Base-by-base conservation (phyloP, 2,888 invertebrate species). In the Calliopum simillimum region DNA sequence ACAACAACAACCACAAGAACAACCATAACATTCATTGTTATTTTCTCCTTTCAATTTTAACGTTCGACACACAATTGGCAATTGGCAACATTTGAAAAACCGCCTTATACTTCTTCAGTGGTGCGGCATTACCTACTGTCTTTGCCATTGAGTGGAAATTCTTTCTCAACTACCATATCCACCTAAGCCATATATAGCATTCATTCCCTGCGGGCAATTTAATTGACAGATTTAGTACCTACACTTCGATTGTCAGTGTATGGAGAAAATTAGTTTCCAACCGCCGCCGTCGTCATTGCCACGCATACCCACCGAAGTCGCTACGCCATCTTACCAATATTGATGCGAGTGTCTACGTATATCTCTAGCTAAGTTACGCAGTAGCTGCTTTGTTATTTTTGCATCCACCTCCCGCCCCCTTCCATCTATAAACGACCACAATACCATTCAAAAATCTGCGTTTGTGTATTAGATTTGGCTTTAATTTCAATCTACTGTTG, bases 181-280 rank as follows among this genome's bases (percentile, higher is more conserved):
- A n/a, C 21, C 21, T 33, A 58, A 58, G 16, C 23, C 46, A 13
- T 49, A 43, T 55, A 49, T 49, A 53, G 58, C 58, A 72, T 76
- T 77, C 76, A 76, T 78, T 80, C 79, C 81, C 81, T 81, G 82
- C 77, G 81, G 84, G 80, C 82, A 81, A 82, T 83, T 83, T 82
- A 83, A 82, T 83, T 82, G 84, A 81, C 81, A 84, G 81, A 81
- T 84, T 84, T 84, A 84, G 79, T 80, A 78, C 33, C 33, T 33
- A 33, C 78, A 77, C 76, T 81, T 82, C 82, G 79, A 83, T 84
- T 84, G 83, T 79, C 81, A 78, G 81, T n/a, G n/a, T 79, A 79
- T 76, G 78, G 33, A 33, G 77, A 79, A 82, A 82, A 83, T 83
- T 80, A 81, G 79, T 81, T 83, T 79, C 78, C 77, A 76, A 76